Evolutionary conservation across 2,797 vertebrate species (phyloP).

Genomic region (Staurois parvus): DNA sequence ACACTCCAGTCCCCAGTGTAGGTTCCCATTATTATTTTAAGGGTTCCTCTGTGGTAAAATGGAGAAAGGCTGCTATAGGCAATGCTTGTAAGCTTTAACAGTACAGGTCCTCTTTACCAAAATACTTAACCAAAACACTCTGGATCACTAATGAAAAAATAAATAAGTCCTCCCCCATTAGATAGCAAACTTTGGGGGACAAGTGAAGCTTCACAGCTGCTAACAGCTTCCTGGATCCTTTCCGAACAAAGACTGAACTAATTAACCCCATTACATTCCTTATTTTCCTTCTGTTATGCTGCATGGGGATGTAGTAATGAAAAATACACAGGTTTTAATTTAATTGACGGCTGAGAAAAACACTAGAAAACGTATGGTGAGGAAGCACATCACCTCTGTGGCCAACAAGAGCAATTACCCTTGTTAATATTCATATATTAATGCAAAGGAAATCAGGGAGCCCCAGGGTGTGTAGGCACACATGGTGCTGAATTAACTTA

Average conservation of each 20-base stretch:
- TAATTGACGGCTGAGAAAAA: constrained; percentile 3
- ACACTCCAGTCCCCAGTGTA: too few species aligned
- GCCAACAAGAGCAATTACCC: constrained; percentile 22
- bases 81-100: too few species aligned
- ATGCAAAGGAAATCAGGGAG: constrained; percentile 13
- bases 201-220: neutral
- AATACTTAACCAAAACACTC: neutral
- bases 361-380: constrained; percentile 17
- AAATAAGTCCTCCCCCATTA: neutral
- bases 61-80: too few species aligned
- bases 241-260: neutral
- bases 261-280: neutral
- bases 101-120: too few species aligned
- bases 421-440: constrained; percentile 51
- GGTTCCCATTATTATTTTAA: too few species aligned
- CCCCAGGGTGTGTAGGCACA: neutral
- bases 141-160: neutral
- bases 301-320: constrained; percentile 9
- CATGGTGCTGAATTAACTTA: constrained; percentile 10
- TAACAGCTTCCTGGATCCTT: neutral
- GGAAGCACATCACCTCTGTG: constrained; percentile 2
- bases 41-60: too few species aligned
- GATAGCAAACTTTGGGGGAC: constrained; percentile 6
- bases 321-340: neutral
- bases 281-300: neutral